phyloP scores from a whole-genome alignment of 2,113 vertebrate genomes.

The Paratilapia polleni region DNA sequence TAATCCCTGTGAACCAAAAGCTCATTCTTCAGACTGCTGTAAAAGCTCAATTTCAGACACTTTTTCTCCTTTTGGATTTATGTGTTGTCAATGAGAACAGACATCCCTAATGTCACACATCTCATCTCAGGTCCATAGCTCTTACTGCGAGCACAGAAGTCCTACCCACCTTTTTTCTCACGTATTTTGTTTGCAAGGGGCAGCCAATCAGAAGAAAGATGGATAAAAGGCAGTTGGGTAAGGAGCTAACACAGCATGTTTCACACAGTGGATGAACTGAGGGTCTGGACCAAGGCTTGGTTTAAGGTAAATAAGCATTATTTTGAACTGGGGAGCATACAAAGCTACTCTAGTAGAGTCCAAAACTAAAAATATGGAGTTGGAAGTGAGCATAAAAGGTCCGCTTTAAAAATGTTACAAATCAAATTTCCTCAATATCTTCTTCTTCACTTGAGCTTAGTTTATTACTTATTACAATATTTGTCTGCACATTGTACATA shows the following conservation, averaged over 20 bases:
- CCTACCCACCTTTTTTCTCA: neutral
- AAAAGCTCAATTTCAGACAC: neutral
- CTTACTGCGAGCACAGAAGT: accelerated
- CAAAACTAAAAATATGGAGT: neutral
- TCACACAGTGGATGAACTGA: neutral
- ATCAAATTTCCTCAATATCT: neutral
- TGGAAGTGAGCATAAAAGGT: neutral
- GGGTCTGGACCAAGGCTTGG: too few species aligned
- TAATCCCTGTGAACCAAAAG: neutral
- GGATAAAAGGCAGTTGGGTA: neutral
- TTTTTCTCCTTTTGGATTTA: neutral
- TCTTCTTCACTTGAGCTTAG: neutral
- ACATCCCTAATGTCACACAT: too few species aligned
- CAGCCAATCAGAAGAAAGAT: neutral
- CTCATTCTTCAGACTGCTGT: neutral
- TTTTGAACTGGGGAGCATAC: neutral
- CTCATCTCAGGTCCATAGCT: neutral
- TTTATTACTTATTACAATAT: neutral
- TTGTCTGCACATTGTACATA: neutral
- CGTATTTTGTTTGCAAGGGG: neutral
- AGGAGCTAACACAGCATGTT: neutral
- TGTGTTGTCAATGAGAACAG: neutral
- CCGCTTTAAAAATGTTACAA: neutral
- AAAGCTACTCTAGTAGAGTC: neutral
- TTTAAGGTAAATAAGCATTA: neutral